Conservation (phyloP, 1,140 invertebrate species). For the Schlechtendalia chinensis region DNA sequence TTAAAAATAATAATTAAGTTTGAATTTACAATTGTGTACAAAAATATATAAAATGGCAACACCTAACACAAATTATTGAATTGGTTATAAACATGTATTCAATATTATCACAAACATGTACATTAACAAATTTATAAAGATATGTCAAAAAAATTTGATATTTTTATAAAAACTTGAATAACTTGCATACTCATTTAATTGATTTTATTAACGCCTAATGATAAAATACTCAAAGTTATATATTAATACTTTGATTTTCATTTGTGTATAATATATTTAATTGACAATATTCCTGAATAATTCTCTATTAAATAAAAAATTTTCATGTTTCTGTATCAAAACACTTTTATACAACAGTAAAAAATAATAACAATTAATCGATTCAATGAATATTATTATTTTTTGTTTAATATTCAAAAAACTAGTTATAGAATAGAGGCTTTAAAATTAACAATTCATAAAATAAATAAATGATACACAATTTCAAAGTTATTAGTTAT, state of each 20-base stretch:
- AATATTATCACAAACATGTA: constrained; percentile 26
- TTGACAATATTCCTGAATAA: background rate
- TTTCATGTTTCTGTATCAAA: background rate
- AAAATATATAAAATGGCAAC: constrained; percentile 1
- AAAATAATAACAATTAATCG: background rate
- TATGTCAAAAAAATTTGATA: background rate
- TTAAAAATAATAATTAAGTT: background rate
- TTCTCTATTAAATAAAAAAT: background rate
- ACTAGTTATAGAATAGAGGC: background rate
- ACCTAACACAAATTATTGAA: background rate
- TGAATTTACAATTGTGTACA: background rate
- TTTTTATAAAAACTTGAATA: too few relatives aligned
- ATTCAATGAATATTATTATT: background rate
- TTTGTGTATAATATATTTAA: background rate
- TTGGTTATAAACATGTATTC: background rate
- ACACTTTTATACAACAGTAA: background rate
- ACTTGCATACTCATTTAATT: background rate
- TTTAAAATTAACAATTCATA: background rate
- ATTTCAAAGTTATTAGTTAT: background rate
- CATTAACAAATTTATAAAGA: background rate
- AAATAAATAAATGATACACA: constrained; percentile 6
- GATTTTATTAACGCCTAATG: background rate
- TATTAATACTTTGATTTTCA: background rate
- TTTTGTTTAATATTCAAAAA: background rate
- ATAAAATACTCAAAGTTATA: background rate